Base-by-base conservation (phyloP, 2,113 vertebrate species). In the Podarcis cretensis region DNA sequence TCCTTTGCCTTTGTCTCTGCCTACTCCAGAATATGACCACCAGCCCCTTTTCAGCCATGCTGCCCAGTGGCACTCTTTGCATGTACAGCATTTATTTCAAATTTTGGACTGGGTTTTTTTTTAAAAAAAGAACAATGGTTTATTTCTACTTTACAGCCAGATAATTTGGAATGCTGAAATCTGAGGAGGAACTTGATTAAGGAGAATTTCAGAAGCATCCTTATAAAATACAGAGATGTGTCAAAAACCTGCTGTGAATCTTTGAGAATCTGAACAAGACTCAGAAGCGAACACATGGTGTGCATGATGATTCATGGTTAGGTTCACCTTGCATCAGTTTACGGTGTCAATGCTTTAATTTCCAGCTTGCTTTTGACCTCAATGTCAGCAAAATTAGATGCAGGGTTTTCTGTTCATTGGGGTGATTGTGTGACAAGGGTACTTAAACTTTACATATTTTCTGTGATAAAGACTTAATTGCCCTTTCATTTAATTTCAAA, bases 401-500 rank as follows among this genome's bases (percentile, higher is more conserved):
- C 4, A 43, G 65, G 10, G 89, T 20, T 75, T 30, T 8, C 30
- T 85, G 25, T n/a, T 37, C 76, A 21, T 86, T 66, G 84, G 32
- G 1, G 74, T 66, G 76, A 57, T 73, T 63, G 23, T 57, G 32
- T 69, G 35, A 27, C 48, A 92, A 92, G 40, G 65, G 5, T 89
- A 43, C 74, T 89, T 92, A 63, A 90, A 14, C 1, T 90, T 85
- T 92, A 85, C 20, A 48, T 75, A 88, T 90, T 93, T 94, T 87
- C 27, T 89, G 48, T 48, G 66, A 40, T 83, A 77, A 71, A 89
- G 1, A 85, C 7, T 75, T 30, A 91, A 91, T 75, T 0, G 7
- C 81, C 27, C 85, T 93, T 92, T 90, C 88, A 86, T 73, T 91
- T 91, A 88, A 90, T 93, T 92, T 91, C 10, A 73, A 32, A 84